Evolutionary conservation across 1,140 invertebrate genomes (phyloP), one percentile per base, ranked within the genome.

Genomic region (Heliconius nattereri): DNA sequence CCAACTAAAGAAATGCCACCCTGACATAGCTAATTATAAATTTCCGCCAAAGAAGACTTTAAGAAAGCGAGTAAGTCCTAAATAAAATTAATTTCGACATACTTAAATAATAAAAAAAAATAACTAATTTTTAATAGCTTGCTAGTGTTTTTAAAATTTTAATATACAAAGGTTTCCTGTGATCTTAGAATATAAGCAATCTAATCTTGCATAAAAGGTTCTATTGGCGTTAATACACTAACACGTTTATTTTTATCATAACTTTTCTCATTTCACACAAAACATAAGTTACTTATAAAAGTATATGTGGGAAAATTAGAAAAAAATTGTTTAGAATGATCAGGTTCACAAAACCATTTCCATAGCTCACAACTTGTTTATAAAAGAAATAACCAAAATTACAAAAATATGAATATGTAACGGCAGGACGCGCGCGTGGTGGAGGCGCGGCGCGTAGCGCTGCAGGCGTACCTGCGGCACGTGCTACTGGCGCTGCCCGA

Each of bases 11-110:
- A 98, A 98, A 92, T 96, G 97, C 81, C 97, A 98, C 93, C 95
- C 97, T 7, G 95, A 97, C 76, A 96, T 98, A 71, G 96, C 96
- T 29, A 96, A 96, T 37, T 98, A 98, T 94, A 97, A 98, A 88
- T 99, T 99, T 94, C 98, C 98, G n/a, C 98, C 98, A 45, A 99
- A 99, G 91, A 98, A 98, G 95, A 97, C 97, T 71, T 95, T 99
- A 80, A 97, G 98, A 71, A 98, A 98, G 94, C 98, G 98, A 95
- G 98, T 98, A 94, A 86, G 89, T 86, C 57, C 32, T 32, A 35
- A 72, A 54, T 72, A 49, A 57, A 78, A 66, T 26, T 72, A 72
- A 60, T 60, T 54, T 45, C 13, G 11, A 20, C 19, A 60, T 23
- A 60, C n/a, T 23, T 23, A 26, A 60, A 11, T 23, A 60, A 66